Conservation (phyloP, 2,113 vertebrate species). For the Centropristis striata region DNA sequence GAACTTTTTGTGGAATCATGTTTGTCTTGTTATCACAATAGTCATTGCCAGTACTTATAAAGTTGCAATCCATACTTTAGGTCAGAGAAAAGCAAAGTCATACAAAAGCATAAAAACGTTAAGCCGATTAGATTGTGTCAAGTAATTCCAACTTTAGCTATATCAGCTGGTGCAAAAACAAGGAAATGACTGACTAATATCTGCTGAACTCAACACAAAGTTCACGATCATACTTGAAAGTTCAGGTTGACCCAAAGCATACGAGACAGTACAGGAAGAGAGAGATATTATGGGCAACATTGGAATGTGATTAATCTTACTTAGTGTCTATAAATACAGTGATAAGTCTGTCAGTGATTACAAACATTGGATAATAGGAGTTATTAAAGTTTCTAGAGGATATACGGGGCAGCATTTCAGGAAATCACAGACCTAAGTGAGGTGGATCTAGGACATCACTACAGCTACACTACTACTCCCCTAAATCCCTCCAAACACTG, state of each 20-base stretch:
- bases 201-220: neutral
- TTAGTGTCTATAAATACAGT: neutral
- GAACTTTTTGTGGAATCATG: too few relatives aligned
- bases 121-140: neutral
- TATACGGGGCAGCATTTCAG: neutral
- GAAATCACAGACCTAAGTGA: neutral
- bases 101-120: neutral
- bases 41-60: neutral
- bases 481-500: constrained; percentile 37
- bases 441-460: constrained; percentile 51
- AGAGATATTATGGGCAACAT: neutral
- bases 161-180: too few relatives aligned
- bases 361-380: constrained; percentile 10
- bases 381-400: neutral
- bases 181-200: neutral
- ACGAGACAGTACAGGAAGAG: neutral
- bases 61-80: neutral
- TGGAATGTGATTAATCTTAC: constrained; percentile 15
- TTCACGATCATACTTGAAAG: neutral
- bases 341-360: constrained; percentile 28
- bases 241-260: neutral
- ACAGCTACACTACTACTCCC: constrained; percentile 19
- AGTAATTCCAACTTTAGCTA: neutral
- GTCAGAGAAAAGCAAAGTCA: neutral
- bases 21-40: neutral